These are phyloP conservation scores for Trachops cirrhosus DNA, from an alignment of 2,797 vertebrate genomes.

Conservation along the genomic window DNA sequence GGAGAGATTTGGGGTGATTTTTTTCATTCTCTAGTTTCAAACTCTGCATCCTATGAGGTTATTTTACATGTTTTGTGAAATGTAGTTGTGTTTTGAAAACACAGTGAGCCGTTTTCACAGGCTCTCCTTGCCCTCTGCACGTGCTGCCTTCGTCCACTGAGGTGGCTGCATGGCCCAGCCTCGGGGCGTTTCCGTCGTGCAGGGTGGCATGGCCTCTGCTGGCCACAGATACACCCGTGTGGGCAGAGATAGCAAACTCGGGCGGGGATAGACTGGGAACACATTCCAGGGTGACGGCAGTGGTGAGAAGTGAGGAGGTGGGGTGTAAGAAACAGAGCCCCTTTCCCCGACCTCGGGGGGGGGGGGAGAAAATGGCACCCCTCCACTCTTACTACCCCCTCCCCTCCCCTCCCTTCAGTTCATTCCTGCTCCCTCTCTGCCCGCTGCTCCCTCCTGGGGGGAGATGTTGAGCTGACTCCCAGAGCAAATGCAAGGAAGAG, in stretches of 20 bases:
- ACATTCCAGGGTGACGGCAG: not conserved
- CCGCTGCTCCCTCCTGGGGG: not conserved
- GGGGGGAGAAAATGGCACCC: too few relatives aligned
- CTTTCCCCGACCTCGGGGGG: not conserved
- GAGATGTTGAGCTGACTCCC: not conserved
- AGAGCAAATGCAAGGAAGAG: not conserved
- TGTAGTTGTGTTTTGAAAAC: conserved; percentile 21
- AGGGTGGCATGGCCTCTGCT: not conserved
- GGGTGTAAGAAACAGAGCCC: not conserved
- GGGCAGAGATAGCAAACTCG: not conserved
- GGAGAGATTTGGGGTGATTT: not conserved
- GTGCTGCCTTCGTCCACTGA: not conserved
- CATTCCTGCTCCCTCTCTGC: not conserved
- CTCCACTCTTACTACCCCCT: not conserved
- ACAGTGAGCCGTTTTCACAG: not conserved
- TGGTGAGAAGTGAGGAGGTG: not conserved
- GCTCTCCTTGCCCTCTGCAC: not conserved
- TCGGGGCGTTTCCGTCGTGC: not conserved
- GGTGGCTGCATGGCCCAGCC: not conserved
- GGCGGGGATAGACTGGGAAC: not conserved
- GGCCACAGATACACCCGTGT: not conserved
- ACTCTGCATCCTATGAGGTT: conserved; percentile 8
- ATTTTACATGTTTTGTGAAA: conserved; percentile 41
- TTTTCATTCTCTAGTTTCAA: conserved; percentile 53
- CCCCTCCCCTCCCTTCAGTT: not conserved